Evolutionary conservation across 2,888 invertebrate species (phyloP), one percentile per base, ranked within the genome.

Genomic region (Melikaiella ostensackeni): DNA sequence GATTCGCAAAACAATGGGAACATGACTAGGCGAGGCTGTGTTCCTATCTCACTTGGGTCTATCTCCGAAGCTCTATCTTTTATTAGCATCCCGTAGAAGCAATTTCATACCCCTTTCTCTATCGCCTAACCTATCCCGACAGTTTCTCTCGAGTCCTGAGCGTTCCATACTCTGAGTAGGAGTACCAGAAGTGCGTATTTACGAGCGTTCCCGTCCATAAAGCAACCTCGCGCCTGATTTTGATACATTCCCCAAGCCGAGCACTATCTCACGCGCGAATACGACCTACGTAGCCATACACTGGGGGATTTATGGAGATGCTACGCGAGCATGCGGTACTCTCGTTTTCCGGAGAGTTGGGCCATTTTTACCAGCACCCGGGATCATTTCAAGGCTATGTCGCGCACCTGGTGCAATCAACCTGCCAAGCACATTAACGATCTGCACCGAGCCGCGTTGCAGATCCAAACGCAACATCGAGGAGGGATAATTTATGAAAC

Each of bases 171-270:
- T 82, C 83, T 84, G 82, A 82, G 84, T 83, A 86, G 86, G 86
- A 89, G 89, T 88, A 88, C 85, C 89, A 91, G 90, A 91, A 91
- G 91, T 91, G 91, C 91, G 91, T 91, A 91, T 91, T 91, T 91
- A 91, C 91, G 91, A 91, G 91, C 91, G 90, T 89, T 90, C 89
- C 88, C 91, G 91, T 91, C 91, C 91, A 91, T 91, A 91, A 91
- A 91, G 91, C 91, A 91, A 89, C 89, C 91, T 91, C 89, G 91
- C 91, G 91, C 91, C 91, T 91, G 91, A 91, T 91, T 91, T 91
- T 91, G 91, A 91, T 91, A 91, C 91, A 91, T 91, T 91, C 90
- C 88, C 90, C 85, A 84, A 82, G 88, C 88, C 84, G 85, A 86
- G 91, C 88, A 89, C 90, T 91, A 91, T 91, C 91, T 91, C 91